Evolutionary conservation across 2,888 invertebrate species (phyloP).

Genomic region (Drosophila eohydei): DNA sequence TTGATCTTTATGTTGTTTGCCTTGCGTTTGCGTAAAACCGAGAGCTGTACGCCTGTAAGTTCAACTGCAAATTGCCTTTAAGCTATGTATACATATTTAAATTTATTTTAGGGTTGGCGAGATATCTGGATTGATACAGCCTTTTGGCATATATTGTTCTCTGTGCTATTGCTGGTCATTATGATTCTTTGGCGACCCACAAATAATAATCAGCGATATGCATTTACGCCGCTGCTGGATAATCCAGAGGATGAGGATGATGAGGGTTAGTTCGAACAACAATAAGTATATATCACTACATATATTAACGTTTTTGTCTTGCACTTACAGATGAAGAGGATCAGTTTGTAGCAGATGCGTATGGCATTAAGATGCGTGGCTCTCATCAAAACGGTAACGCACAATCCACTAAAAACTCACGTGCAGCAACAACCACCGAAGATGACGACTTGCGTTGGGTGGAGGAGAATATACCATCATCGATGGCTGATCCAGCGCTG

Average conservation of each 20-base stretch:
- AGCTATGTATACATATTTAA: not conserved
- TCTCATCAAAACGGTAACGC: conserved; percentile 85
- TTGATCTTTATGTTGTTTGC: conserved; percentile 97
- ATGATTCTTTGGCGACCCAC: conserved; percentile 98
- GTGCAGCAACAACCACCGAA: conserved; percentile 85
- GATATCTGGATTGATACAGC: conserved; percentile 97
- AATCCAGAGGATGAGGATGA: conserved; percentile 92
- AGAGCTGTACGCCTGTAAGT: conserved; percentile 90
- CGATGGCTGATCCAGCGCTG: conserved; percentile 89
- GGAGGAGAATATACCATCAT: conserved; percentile 95
- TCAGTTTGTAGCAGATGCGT: conserved; percentile 93
- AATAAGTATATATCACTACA: not conserved
- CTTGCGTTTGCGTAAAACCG: conserved; percentile 91
- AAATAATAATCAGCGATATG: conserved; percentile 97
- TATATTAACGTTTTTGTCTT: not conserved
- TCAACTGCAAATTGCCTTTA: not conserved
- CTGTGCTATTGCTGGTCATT: conserved; percentile 93
- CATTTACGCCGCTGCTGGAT: conserved; percentile 96
- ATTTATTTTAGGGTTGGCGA: conserved; percentile 92
- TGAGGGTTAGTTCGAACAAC: conserved; percentile 84
- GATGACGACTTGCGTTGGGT: conserved; percentile 96
- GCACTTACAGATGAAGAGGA: conserved; percentile 89
- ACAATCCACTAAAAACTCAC: conserved; percentile 82
- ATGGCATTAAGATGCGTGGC: conserved; percentile 91
- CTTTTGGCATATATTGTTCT: conserved; percentile 97